Evolutionary conservation across 1,140 invertebrate genomes (phyloP).

Genomic region (Monomorium pharaonis): DNA sequence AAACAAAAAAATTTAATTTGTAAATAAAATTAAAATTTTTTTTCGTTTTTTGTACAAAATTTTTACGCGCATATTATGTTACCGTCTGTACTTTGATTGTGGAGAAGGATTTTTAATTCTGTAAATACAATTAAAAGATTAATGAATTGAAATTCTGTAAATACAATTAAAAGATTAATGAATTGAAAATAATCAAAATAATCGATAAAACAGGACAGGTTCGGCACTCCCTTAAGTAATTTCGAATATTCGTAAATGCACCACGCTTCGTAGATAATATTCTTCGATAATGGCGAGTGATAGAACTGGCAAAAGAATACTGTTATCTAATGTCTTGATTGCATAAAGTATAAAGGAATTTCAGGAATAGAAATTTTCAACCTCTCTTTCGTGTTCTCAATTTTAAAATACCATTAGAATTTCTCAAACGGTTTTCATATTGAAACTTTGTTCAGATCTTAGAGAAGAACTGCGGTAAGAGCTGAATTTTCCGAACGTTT

Average conservation of each 20-base stretch:
- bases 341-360: not conserved
- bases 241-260: not conserved
- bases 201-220: too few relatives aligned
- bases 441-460: not conserved
- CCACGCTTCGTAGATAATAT: not conserved
- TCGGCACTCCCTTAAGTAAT: too few relatives aligned
- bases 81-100: too few relatives aligned
- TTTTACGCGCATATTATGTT: too few relatives aligned
- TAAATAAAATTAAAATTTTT: too few relatives aligned
- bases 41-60: too few relatives aligned
- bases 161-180: too few relatives aligned
- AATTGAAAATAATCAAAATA: too few relatives aligned
- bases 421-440: not conserved
- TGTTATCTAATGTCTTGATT: not conserved
- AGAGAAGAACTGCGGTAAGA: not conserved
- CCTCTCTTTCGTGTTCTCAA: not conserved
- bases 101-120: too few relatives aligned
- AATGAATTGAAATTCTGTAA: too few relatives aligned
- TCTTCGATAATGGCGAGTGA: not conserved
- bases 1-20: too few relatives aligned
- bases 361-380: not conserved
- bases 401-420: not conserved
- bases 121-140: too few relatives aligned
- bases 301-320: not conserved
- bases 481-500: slow-evolving; percentile 18